A percentile compares a stretch with the other conserved stretches of the same genome.
These are phyloP conservation scores for Apamea anceps DNA, from an alignment of 2,888 invertebrate genomes.

Conservation along the genomic window DNA sequence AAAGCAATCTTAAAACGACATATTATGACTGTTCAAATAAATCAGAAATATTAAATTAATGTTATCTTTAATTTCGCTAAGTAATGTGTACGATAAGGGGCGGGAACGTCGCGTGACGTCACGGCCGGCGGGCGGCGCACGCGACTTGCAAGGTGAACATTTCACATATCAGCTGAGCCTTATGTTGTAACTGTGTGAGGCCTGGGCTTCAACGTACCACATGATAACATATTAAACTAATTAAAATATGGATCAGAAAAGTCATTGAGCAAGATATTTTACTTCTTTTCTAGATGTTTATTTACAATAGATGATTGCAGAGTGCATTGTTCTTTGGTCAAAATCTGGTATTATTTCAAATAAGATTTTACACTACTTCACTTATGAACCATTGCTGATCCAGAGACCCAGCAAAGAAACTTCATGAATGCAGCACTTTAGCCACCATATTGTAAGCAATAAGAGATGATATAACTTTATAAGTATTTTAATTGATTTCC, in stretches of 20 bases:
- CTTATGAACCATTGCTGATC: background rate
- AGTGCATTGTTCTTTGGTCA: background rate
- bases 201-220: background rate
- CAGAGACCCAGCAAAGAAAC: background rate
- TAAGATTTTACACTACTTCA: background rate
- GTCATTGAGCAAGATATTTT: background rate
- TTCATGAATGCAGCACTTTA: background rate
- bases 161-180: conserved; percentile 53
- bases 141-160: conserved; percentile 56
- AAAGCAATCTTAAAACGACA: background rate
- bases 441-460: background rate
- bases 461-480: background rate
- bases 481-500: background rate
- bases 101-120: conserved; percentile 40
- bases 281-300: background rate
- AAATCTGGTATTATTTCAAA: background rate
- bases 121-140: conserved; percentile 34
- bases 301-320: background rate
- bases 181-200: conserved; percentile 27
- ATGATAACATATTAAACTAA: conserved; percentile 27
- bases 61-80: conserved; percentile 17
- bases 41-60: conserved; percentile 8
- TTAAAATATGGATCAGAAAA: conserved; percentile 14
- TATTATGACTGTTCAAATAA: background rate
- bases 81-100: conserved; percentile 29